These are phyloP conservation scores for Dasysyrphus albostriatus DNA, from an alignment of 2,888 invertebrate species.

Conservation along the genomic window DNA sequence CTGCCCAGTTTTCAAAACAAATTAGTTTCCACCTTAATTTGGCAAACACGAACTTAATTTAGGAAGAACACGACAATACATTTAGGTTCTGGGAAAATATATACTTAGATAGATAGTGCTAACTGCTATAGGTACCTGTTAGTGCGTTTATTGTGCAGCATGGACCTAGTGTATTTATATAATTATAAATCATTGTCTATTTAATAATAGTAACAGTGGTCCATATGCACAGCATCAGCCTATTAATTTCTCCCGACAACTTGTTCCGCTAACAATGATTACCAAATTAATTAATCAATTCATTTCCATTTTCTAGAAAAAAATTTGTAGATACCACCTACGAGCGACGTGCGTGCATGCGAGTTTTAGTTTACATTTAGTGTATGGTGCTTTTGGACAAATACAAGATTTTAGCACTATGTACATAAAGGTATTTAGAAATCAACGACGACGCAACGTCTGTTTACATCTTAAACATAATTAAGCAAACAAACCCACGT, in stretches of 20 bases:
- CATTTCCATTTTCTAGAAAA: constrained; percentile 13
- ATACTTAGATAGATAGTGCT: neutral
- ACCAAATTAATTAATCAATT: constrained; percentile 47
- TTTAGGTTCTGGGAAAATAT: constrained; percentile 28
- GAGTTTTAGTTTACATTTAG: neutral
- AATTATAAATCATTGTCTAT: constrained; percentile 58
- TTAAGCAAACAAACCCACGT: too few species aligned
- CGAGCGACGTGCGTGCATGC: neutral
- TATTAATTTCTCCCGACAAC: constrained; percentile 46
- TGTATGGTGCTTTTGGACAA: neutral
- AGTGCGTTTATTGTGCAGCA: constrained; percentile 33
- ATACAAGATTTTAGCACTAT: neutral
- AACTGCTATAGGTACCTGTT: too few species aligned
- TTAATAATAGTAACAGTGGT: constrained; percentile 57
- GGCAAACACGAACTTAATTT: constrained; percentile 61
- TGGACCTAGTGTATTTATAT: constrained; percentile 10
- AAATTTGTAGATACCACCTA: neutral
- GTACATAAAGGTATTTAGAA: too few species aligned
- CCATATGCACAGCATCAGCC: neutral
- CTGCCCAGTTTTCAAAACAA: constrained; percentile 1
- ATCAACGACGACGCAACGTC: too few species aligned
- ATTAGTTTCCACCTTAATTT: constrained; percentile 56
- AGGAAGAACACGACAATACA: constrained; percentile 48
- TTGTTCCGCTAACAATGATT: constrained; percentile 36
- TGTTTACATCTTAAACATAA: too few species aligned